These are phyloP conservation scores for Azemiops feae DNA, from an alignment of 2,113 vertebrate species.

Conservation along the genomic window DNA sequence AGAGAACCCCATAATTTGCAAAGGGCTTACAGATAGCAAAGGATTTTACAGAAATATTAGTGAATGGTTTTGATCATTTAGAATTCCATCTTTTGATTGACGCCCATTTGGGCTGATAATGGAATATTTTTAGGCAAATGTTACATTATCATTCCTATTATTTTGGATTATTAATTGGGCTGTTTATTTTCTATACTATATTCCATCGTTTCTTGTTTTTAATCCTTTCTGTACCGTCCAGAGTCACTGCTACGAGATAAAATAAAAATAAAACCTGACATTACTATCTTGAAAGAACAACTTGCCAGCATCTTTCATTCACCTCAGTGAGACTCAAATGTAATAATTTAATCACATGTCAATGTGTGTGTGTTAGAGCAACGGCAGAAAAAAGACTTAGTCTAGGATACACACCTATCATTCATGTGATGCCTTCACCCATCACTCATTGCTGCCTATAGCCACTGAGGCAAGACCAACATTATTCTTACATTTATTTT, in stretches of 20 bases:
- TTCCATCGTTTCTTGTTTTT: not conserved
- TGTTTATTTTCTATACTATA: not conserved
- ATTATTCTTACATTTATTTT: not conserved
- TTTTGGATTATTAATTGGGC: not conserved
- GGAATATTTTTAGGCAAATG: not conserved
- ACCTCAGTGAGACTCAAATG: not conserved
- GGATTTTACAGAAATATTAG: not conserved
- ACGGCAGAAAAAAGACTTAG: not conserved
- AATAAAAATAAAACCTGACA: not conserved
- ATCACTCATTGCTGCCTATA: not conserved
- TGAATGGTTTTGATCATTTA: not conserved
- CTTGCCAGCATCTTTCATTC: not conserved
- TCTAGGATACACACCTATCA: not conserved
- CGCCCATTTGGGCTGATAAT: not conserved
- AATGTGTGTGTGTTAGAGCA: not conserved
- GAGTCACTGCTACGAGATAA: not conserved
- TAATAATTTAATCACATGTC: not conserved
- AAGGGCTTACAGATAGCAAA: not conserved
- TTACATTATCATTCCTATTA: not conserved
- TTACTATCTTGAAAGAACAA: not conserved
- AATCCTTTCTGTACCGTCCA: not conserved
- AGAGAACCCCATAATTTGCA: slow-evolving; percentile 22
- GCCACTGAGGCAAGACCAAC: not conserved
- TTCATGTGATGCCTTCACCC: not conserved
- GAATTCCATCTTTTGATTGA: not conserved